Conservation (phyloP, 2,888 invertebrate species). For the Plemyria rubiginata region DNA sequence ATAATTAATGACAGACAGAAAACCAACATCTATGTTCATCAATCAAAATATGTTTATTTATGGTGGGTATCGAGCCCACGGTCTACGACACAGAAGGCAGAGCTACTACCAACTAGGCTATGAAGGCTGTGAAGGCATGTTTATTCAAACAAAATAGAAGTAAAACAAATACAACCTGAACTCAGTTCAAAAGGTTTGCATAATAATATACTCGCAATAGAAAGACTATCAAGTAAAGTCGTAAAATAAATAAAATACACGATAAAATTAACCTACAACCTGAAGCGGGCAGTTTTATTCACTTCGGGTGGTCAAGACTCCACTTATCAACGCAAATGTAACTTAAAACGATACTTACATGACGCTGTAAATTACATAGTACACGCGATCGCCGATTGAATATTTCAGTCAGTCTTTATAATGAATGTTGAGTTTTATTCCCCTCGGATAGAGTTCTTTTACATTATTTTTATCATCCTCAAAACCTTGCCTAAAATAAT, state of each 20-base stretch:
- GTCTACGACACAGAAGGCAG: no score
- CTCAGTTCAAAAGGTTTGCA: neutral
- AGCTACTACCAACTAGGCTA: no score
- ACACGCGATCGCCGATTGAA: slow-evolving; percentile 50
- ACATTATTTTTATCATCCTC: slow-evolving; percentile 36
- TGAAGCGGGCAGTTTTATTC: slow-evolving; percentile 36
- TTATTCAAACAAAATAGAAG: neutral
- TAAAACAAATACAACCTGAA: neutral
- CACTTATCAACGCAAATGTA: slow-evolving; percentile 37
- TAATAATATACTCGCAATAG: neutral
- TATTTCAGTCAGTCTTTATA: slow-evolving; percentile 18
- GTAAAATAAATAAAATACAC: slow-evolving; percentile 7
- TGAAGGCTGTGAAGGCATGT: no score
- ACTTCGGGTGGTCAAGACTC: slow-evolving; percentile 26
- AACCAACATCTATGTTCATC: no score
- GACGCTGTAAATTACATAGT: slow-evolving; percentile 53
- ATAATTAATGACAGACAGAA: no score
- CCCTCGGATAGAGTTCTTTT: slow-evolving; percentile 19
- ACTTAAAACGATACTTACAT: slow-evolving; percentile 40
- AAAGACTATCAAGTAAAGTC: slow-evolving; percentile 2
- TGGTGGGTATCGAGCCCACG: no score
- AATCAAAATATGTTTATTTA: no score
- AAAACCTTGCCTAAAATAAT: slow-evolving; percentile 63
- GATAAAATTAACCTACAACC: slow-evolving; percentile 18
- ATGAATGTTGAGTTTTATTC: neutral